Conservation (phyloP, 2,113 vertebrate species). For the Entelurus aequoreus region DNA sequence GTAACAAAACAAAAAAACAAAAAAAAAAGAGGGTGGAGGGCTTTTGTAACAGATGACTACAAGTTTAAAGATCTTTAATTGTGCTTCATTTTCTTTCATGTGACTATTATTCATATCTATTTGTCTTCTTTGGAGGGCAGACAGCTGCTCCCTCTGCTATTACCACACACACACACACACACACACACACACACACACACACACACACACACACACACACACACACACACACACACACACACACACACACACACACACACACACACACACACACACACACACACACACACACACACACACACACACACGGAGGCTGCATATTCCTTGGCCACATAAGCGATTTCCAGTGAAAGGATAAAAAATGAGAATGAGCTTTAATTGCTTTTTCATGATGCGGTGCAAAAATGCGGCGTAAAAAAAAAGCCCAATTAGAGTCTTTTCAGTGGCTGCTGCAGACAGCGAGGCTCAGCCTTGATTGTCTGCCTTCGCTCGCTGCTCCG, state of each 20-base stretch:
- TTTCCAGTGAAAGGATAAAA: constrained; percentile 58
- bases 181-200: constrained; percentile 11
- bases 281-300: constrained; percentile 7
- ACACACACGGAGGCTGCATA: too few species aligned
- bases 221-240: too few species aligned
- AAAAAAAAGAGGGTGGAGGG: not conserved
- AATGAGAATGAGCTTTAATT: constrained; percentile 70
- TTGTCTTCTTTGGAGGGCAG: constrained; percentile 12
- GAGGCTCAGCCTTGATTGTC: constrained; percentile 83
- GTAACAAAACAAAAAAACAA: too few species aligned
- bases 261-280: constrained; percentile 11
- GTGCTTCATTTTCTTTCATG: constrained; percentile 8
- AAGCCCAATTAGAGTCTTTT: constrained; percentile 85
- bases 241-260: constrained; percentile 9
- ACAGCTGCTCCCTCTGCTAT: constrained; percentile 25
- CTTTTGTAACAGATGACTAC: not conserved
- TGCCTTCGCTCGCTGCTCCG: constrained; percentile 82
- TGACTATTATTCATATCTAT: constrained; percentile 1
- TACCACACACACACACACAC: constrained; percentile 12
- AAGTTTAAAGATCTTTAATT: constrained; percentile 1
- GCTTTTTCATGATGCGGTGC: constrained; percentile 74
- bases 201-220: constrained; percentile 4
- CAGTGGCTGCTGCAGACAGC: constrained; percentile 84
- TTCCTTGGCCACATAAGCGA: constrained; percentile 48
- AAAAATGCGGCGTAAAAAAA: constrained; percentile 67